These are phyloP conservation scores for Agriopis aurantiaria DNA, from an alignment of 2,888 invertebrate genomes.

Conservation along the genomic window DNA sequence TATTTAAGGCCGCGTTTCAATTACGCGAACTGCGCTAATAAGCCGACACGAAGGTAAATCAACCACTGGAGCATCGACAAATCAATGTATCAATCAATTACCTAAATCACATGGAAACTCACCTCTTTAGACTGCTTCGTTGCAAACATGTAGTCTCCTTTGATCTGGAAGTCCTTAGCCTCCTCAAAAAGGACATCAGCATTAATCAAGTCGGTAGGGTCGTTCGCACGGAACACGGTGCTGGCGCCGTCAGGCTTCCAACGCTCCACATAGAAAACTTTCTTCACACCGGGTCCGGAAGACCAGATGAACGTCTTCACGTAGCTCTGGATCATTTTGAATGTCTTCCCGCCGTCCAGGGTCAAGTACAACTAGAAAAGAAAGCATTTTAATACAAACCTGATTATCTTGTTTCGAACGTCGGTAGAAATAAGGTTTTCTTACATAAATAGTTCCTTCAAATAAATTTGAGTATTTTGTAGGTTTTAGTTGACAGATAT, in stretches of 20 bases:
- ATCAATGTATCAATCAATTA: too few species aligned
- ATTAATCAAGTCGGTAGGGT: slow-evolving; percentile 81
- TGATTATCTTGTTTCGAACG: background rate
- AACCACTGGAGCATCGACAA: too few species aligned
- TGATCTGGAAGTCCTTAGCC: slow-evolving; percentile 93
- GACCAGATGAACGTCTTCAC: slow-evolving; percentile 94
- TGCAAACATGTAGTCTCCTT: slow-evolving; percentile 94
- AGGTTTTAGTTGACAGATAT: too few species aligned
- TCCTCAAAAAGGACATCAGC: slow-evolving; percentile 87
- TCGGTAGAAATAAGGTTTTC: background rate
- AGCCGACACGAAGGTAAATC: too few species aligned
- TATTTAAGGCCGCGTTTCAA: background rate
- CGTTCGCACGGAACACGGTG: slow-evolving; percentile 89
- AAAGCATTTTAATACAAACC: background rate
- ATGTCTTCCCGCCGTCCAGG: slow-evolving; percentile 90
- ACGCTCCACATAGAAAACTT: slow-evolving; percentile 89
- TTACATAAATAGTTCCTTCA: too few species aligned
- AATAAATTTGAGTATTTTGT: too few species aligned
- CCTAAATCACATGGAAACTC: slow-evolving; percentile 51
- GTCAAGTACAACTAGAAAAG: slow-evolving; percentile 90
- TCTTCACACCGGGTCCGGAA: slow-evolving; percentile 76
- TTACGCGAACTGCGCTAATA: too few species aligned
- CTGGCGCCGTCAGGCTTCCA: slow-evolving; percentile 88
- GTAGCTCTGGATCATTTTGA: slow-evolving; percentile 89
- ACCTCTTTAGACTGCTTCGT: slow-evolving; percentile 89